Evolutionary conservation across 2,888 invertebrate species (phyloP).

Genomic region (Trissolcus japonicus): DNA sequence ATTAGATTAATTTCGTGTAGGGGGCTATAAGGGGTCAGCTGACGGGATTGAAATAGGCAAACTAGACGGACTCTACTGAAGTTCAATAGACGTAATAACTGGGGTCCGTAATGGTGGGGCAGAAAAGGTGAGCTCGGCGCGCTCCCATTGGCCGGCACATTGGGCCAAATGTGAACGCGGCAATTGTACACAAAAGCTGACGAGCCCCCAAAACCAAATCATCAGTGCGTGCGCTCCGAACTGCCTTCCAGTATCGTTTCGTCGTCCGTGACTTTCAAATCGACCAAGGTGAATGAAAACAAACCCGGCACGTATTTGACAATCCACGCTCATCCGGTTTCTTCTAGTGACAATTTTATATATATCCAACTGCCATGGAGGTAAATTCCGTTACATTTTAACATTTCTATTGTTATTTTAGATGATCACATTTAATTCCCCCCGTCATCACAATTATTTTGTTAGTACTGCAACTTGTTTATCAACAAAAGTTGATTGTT

Average conservation of each 20-base stretch:
- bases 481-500: too few species aligned
- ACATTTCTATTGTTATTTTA: background rate
- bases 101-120: conserved; percentile 23
- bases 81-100: conserved; percentile 68
- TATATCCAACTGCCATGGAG: background rate
- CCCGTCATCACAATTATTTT: too few species aligned
- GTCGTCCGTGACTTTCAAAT: conserved; percentile 30
- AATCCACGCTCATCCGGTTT: background rate
- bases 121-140: conserved; percentile 19
- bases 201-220: conserved; percentile 31
- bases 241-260: conserved; percentile 31
- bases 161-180: conserved; percentile 36
- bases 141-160: conserved; percentile 20
- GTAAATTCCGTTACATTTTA: background rate
- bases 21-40: conserved; percentile 20
- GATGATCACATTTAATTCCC: too few species aligned
- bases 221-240: conserved; percentile 7
- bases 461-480: too few species aligned
- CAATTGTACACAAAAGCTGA: conserved; percentile 42
- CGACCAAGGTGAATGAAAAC: conserved; percentile 24
- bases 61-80: conserved; percentile 40
- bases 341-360: too few species aligned
- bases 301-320: background rate
- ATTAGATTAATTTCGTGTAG: conserved; percentile 11
- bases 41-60: conserved; percentile 12